Evolutionary conservation across 1,140 invertebrate species (phyloP), one percentile per base, ranked within the genome.

Genomic region (Hestina assimilis): DNA sequence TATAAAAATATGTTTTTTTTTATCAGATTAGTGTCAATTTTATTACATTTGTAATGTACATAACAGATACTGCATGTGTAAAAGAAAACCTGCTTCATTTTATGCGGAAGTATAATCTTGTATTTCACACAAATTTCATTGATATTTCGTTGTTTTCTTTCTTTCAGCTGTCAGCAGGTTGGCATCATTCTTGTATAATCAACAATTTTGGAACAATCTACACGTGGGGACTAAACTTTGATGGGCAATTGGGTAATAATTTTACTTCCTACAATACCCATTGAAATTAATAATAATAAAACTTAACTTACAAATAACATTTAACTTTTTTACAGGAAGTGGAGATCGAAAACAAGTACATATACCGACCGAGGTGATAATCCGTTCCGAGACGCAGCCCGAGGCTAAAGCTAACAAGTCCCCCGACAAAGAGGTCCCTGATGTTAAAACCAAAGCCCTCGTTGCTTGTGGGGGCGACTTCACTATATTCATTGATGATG

Each of bases 151-250:
- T 38, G 38, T 15, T 12, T 17, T 26, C 47, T 28, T 11, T 53
- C 20, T 80, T 76, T 14, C 54, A 87, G 82, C 23, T 87, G 33
- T 61, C 84, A 3, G 84, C 82, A 0, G 84, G 84, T 2, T 87
- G 84, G 84, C 84, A 87, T 55, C 84, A 87, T 38, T 87, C 84
- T 0, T 84, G 75, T 47, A 69, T 87, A 19, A 28, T 85, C 0
- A 69, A 75, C 59, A 76, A 77, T 12, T 38, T 46, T 3, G 84
- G 82, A 4, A 68, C 65, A 0, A n/a, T 85, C 4, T 87, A 87
- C 50, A 62, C 72, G 0, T 87, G 84, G 84, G 84, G 84, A 0
- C 59, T 87, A 2, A 87, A 85, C 41, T 87, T 87, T 50, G 82
- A 87, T 53, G 84, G 84, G 24, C 84, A 87, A 51, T 43, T 86